These are phyloP conservation scores for Dorcus parallelipipedus DNA, from an alignment of 2,888 invertebrate species.

Conservation along the genomic window DNA sequence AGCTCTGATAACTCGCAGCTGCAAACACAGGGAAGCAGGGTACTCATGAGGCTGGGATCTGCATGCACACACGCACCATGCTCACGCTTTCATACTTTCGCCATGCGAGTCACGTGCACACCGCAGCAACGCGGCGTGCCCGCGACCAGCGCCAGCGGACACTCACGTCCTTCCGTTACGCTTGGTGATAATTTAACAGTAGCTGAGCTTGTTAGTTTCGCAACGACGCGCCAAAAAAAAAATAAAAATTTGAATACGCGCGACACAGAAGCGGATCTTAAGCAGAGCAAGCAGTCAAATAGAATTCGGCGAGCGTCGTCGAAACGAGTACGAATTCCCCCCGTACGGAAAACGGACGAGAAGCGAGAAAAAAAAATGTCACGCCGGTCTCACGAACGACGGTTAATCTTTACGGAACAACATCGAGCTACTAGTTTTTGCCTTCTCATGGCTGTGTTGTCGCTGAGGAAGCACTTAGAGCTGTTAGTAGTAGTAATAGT, in stretches of 20 bases:
- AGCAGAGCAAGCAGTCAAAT: background rate
- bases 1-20: conserved; percentile 99
- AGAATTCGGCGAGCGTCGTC: background rate
- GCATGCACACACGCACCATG: conserved; percentile 39
- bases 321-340: background rate
- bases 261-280: background rate
- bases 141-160: conserved; percentile 26
- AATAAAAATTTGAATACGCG: background rate
- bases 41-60: conserved; percentile 48
- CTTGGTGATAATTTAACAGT: conserved; percentile 33
- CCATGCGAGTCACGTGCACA: conserved; percentile 21
- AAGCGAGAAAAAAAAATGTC: background rate
- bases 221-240: background rate
- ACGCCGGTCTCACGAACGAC: conserved; percentile 7
- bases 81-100: conserved; percentile 25
- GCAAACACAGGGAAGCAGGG: conserved; percentile 70
- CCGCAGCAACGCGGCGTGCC: conserved; percentile 17
- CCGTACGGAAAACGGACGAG: background rate
- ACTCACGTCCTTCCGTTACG: conserved; percentile 24
- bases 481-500: conserved; percentile 14
- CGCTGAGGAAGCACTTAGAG: conserved; percentile 34
- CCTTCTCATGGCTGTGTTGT: conserved; percentile 47
- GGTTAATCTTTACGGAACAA: conserved; percentile 10
- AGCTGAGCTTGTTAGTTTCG: conserved; percentile 1
- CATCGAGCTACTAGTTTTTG: conserved; percentile 17